A percentile compares a stretch with the other conserved stretches of the same genome.
These are phyloP conservation scores for Petrocephalus microphthalmus DNA, from an alignment of 2,113 vertebrate species.

Conservation along the genomic window DNA sequence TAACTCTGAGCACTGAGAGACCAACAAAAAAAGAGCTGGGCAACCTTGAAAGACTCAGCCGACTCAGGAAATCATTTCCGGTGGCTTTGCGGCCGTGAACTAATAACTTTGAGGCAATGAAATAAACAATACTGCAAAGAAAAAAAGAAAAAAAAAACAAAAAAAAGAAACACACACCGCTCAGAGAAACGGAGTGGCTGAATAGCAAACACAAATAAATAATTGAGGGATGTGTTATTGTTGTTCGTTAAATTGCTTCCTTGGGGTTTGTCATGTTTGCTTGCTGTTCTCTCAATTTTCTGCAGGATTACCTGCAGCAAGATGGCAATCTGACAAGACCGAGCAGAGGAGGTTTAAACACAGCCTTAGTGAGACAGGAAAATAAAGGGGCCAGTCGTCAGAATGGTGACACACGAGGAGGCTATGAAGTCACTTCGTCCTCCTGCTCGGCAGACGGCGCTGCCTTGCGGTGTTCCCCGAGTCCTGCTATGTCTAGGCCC, in stretches of 20 bases:
- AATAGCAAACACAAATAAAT: conserved; percentile 40
- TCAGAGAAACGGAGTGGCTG: conserved; percentile 25
- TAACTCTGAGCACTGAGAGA: not conserved
- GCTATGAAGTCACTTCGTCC: conserved; percentile 13
- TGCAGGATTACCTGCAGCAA: conserved; percentile 27
- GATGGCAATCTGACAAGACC: conserved; percentile 8
- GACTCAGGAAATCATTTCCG: conserved; percentile 2
- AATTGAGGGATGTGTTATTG: conserved; percentile 38
- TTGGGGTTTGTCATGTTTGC: conserved; percentile 45
- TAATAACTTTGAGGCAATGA: conserved; percentile 37
- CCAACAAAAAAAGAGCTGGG: not conserved
- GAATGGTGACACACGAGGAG: not conserved
- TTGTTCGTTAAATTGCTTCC: conserved; percentile 46
- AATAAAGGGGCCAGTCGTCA: conserved; percentile 31
- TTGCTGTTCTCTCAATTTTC: conserved; percentile 22
- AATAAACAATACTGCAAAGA: conserved; percentile 37
- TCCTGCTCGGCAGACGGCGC: not conserved
- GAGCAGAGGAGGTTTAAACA: conserved; percentile 10
- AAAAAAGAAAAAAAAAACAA: not conserved
- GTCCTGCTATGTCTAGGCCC: not conserved
- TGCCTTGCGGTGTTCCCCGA: not conserved
- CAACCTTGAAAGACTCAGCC: not conserved
- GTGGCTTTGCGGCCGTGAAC: not conserved
- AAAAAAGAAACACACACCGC: not conserved
- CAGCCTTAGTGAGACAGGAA: not conserved